phyloP scores from a whole-genome alignment of 53 echinoderm and acorn worm genomes.

The Echinometra lucunter region DNA sequence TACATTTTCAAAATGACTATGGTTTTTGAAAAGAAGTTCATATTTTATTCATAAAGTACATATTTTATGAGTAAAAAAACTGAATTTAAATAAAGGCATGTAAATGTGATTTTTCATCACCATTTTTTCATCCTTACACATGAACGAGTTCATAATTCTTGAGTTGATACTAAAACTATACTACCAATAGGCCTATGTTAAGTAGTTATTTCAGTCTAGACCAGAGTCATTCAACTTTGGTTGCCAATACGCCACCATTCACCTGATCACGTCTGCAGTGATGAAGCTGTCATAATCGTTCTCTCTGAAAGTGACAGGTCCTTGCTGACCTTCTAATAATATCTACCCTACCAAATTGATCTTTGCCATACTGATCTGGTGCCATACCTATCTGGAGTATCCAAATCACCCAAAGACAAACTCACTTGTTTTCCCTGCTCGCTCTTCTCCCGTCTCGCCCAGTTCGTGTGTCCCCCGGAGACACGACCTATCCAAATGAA shows the following conservation, averaged over 20 bases:
- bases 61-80: too few species aligned
- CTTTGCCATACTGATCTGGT: slow-evolving; percentile 15
- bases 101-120: too few species aligned
- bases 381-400: slow-evolving; percentile 34
- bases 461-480: slow-evolving; percentile 48
- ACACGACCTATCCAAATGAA: background rate
- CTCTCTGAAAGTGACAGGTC: background rate
- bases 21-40: too few species aligned
- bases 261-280: background rate
- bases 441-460: background rate
- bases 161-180: too few species aligned
- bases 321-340: slow-evolving; percentile 13
- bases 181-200: too few species aligned
- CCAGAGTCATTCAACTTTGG: background rate
- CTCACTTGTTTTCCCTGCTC: background rate
- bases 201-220: background rate
- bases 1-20: too few species aligned
- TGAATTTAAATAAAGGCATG: too few species aligned
- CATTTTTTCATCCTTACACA: too few species aligned
- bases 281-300: slow-evolving; percentile 28
- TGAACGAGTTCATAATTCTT: too few species aligned
- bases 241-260: background rate
- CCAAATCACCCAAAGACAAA: slow-evolving; percentile 42
- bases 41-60: too few species aligned
- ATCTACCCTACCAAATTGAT: slow-evolving; percentile 46